Evolutionary conservation across 2,888 invertebrate genomes (phyloP).

Genomic region (Criorhina ranunculi): DNA sequence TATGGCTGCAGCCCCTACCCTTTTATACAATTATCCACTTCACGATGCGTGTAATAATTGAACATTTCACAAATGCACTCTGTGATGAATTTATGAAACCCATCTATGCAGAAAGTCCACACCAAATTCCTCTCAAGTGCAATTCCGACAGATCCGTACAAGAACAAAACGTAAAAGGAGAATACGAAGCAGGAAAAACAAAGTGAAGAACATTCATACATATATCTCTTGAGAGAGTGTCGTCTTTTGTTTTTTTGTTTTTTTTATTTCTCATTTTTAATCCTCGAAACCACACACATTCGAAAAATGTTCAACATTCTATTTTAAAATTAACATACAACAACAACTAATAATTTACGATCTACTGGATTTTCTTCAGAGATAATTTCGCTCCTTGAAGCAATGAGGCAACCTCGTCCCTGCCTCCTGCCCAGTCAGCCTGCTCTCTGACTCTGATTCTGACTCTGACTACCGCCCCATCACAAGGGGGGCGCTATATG

Average conservation of each 20-base stretch:
- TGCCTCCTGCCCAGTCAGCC: conserved; percentile 25
- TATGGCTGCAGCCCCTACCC: background rate
- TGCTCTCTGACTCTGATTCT: no score
- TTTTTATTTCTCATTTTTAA: conserved; percentile 10
- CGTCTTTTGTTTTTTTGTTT: conserved; percentile 40
- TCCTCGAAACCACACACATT: conserved; percentile 54
- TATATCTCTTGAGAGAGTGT: conserved; percentile 14
- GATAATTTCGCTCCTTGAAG: conserved; percentile 73
- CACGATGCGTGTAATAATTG: conserved; percentile 66
- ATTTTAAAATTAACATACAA: conserved; percentile 71
- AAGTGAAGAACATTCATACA: conserved; percentile 7
- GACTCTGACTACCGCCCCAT: conserved; percentile 38
- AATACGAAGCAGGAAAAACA: background rate
- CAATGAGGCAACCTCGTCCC: conserved; percentile 11
- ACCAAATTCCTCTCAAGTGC: conserved; percentile 53
- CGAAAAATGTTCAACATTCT: conserved; percentile 42
- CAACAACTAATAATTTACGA: conserved; percentile 71
- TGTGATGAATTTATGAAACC: conserved; percentile 49
- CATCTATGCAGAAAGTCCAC: conserved; percentile 57
- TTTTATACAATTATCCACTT: conserved; percentile 51
- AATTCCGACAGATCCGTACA: conserved; percentile 1
- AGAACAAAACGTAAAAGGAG: background rate
- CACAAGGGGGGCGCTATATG: conserved; percentile 67
- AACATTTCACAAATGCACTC: conserved; percentile 36
- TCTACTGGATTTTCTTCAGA: conserved; percentile 70